phyloP scores from a whole-genome alignment of 2,113 vertebrate genomes.

The Lophotis ruficrista region DNA sequence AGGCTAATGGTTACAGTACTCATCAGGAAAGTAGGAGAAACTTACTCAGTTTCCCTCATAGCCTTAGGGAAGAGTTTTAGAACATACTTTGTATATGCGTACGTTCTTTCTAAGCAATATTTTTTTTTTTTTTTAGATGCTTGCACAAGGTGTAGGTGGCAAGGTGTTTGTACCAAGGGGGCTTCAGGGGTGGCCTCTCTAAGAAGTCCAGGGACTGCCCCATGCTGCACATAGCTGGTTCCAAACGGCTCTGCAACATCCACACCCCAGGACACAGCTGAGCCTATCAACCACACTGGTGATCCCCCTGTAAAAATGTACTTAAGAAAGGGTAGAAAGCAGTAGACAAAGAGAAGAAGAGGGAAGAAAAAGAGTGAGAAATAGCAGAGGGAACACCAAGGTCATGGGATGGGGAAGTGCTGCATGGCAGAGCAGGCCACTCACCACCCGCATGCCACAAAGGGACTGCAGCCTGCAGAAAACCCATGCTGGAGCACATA shows the following conservation, averaged over 20 bases:
- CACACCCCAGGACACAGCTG: background rate
- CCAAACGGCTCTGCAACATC: fast-evolving
- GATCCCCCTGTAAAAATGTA: background rate
- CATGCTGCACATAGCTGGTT: fast-evolving
- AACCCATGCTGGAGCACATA: background rate
- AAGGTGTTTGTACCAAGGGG: background rate
- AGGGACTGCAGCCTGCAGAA: fast-evolving
- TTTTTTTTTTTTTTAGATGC: background rate
- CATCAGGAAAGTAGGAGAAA: background rate
- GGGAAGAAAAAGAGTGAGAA: background rate
- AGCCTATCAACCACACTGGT: fast-evolving
- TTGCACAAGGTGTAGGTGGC: fast-evolving
- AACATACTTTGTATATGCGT: background rate
- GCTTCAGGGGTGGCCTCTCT: background rate
- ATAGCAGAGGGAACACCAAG: background rate
- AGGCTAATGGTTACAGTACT: background rate
- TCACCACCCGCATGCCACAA: background rate
- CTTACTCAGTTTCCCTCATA: background rate
- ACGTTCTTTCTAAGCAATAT: background rate
- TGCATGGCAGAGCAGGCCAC: background rate
- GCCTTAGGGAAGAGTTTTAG: background rate
- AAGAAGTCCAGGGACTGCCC: background rate
- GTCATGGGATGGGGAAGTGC: background rate
- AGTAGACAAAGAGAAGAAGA: background rate
- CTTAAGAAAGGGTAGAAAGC: background rate